These are phyloP conservation scores for Urophycis tenuis DNA, from an alignment of 2,797 vertebrate species.

Conservation along the genomic window DNA sequence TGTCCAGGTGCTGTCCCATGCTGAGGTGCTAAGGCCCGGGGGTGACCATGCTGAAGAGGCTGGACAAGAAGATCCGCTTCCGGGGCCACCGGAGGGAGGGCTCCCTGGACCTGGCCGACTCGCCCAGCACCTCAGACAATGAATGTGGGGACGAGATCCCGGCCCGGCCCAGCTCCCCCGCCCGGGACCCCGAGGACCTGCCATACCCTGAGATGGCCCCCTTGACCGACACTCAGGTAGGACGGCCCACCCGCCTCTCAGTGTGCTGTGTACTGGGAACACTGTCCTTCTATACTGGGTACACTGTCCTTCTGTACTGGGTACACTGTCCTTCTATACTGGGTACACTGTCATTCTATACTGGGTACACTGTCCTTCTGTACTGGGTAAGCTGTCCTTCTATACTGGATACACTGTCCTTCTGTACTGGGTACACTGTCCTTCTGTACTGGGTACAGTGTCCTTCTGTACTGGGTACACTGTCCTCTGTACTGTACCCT, in stretches of 20 bases:
- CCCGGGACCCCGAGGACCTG: slow-evolving; percentile 79
- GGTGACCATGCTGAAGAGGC: slow-evolving; percentile 85
- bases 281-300: no score
- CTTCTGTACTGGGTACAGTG: no score
- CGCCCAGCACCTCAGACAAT: slow-evolving; percentile 90
- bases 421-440: not conserved
- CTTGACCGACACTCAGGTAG: slow-evolving; percentile 1
- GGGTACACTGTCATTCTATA: not conserved
- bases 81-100: slow-evolving; percentile 91
- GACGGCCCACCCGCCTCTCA: not conserved
- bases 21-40: slow-evolving; percentile 75
- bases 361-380: not conserved
- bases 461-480: no score
- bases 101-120: slow-evolving; percentile 84
- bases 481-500: no score
- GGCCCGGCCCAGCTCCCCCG: slow-evolving; percentile 62
- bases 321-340: no score
- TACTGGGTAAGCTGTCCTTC: no score
- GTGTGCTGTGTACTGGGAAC: not conserved
- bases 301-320: no score
- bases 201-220: slow-evolving; percentile 64
- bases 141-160: slow-evolving; percentile 83
- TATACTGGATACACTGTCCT: not conserved
- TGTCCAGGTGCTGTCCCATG: slow-evolving; percentile 65
- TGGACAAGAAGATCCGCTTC: slow-evolving; percentile 90